Evolutionary conservation across 2,888 invertebrate species (phyloP).

Genomic region (Pristionchus arcanus): DNA sequence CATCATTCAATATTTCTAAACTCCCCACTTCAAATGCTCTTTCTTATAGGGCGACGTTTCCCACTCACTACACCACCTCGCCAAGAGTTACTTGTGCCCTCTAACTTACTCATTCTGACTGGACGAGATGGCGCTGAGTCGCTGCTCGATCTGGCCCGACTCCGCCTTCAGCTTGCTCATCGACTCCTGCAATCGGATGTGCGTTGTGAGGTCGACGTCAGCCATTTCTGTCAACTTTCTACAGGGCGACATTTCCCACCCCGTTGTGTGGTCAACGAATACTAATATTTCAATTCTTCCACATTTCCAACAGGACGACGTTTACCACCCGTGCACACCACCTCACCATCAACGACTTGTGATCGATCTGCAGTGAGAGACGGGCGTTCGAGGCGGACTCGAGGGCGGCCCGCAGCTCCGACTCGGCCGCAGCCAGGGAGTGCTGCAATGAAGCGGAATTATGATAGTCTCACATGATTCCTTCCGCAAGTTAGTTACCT

Average conservation of each 20-base stretch:
- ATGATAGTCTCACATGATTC: too few species aligned
- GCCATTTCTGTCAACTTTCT: background rate
- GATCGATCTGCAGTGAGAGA: constrained; percentile 32
- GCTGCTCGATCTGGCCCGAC: background rate
- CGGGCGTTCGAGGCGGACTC: constrained; percentile 11
- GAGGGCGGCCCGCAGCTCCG: constrained; percentile 8
- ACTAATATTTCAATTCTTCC: background rate
- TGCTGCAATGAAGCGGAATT: background rate
- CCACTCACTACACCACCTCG: too few species aligned
- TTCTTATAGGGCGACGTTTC: too few species aligned
- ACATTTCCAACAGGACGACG: background rate
- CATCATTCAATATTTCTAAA: background rate
- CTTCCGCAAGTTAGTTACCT: too few species aligned
- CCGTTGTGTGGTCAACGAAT: background rate
- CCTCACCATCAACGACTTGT: constrained; percentile 7
- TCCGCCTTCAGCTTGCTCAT: background rate
- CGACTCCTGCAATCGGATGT: constrained; percentile 11
- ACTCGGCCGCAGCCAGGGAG: background rate
- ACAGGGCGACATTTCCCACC: background rate
- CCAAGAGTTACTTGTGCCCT: too few species aligned
- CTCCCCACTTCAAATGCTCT: background rate
- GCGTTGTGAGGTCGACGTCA: background rate
- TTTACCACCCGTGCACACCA: constrained; percentile 7
- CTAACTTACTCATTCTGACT: constrained; percentile 52
- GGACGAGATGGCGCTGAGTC: constrained; percentile 47